Base-by-base conservation (phyloP, 2,888 invertebrate species). In the Trissolcus japonicus region DNA sequence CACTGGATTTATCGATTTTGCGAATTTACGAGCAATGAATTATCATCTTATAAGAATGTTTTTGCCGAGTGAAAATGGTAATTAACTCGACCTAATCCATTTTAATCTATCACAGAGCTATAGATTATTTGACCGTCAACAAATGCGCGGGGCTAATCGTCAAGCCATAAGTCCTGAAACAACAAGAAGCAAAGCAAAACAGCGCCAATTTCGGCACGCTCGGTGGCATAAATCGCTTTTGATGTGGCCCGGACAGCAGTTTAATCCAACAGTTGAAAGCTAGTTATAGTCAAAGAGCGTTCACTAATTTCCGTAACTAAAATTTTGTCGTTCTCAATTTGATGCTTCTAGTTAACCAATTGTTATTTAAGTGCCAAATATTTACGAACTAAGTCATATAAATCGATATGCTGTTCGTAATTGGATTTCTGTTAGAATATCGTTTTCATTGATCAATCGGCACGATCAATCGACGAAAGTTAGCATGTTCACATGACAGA, bases 161-260 rank as follows among this genome's bases (percentile, higher is more conserved):
- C 54, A 65, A 57, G 59, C 54, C 40, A 54, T 72, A 65, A 59
- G 72, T 54, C 59, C 48, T 57, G 55, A 9, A 57, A 59, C 19
- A 71, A 63, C 63, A 66, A 59, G 60, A 61, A 50, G 6, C 65
- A 48, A 59, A 65, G 65, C 55, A 66, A 73, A 73, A 73, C 56
- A 54, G 41, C 41, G 17, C 46, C 19, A 14, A 63, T 54, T 63
- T 65, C 50, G 55, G 63, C 60, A 55, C 55, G 65, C 60, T 61
- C 19, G 55, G 21, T 59, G 51, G 55, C 29, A 65, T 72, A 73
- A 73, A 60, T 73, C 66, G 55, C 66, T 46, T 73, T 60, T 73
- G 73, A 73, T 66, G 73, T 73, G 66, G 60, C 53, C 59, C 57
- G 35, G 21, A 54, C 72, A 35, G 41, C 53, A 48, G 65, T 73